Base-by-base conservation (phyloP, 2,113 vertebrate genomes). In the Phrynosoma blainvillii region DNA sequence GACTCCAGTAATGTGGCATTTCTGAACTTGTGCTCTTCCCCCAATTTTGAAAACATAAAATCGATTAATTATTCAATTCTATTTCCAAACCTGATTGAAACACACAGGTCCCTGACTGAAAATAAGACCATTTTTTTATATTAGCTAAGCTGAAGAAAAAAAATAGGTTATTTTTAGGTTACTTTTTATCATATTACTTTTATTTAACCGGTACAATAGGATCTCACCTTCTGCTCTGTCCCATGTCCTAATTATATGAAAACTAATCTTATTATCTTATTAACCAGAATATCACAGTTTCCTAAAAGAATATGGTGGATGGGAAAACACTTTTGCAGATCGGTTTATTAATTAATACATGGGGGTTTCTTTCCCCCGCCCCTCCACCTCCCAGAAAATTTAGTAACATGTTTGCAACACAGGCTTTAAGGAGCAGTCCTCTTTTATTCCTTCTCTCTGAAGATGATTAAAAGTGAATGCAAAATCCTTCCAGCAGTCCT, bases 391-490 rank as follows among this genome's bases (percentile, higher is more conserved):
- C 11, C 32, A 13, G 52, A 21, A 66, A 68, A 66, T 32, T 14
- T n/a, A 7, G 3, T 12, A 4, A 5, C 21, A 27, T 40, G 32
- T 36, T 42, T 66, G 56, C 21, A 47, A 65, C 1, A 1, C 10
- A 42, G 79, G 75, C 52, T 79, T 73, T 84, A 23, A 71, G 47
- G 32, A 62, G 32, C 18, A 4, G 20, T 68, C 75, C 25, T 36
- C 32, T 68, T 21, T 79, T 88, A 27, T 56, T 71, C n/a, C 32
- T 56, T 54, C 30, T 71, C 65, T 84, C 74, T 40, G 59, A 77
- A 54, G 62, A 78, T 84, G 65, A 71, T 78, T 78, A 84, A 78
- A 84, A 68, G 47, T 74, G 87, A 71, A 68, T 70, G 65, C 52
- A 54, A 89, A 73, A 79, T 62, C 12, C 5, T 32, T 80, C 82